These are phyloP conservation scores for Athene noctua DNA, from an alignment of 2,113 vertebrate species.

Conservation along the genomic window DNA sequence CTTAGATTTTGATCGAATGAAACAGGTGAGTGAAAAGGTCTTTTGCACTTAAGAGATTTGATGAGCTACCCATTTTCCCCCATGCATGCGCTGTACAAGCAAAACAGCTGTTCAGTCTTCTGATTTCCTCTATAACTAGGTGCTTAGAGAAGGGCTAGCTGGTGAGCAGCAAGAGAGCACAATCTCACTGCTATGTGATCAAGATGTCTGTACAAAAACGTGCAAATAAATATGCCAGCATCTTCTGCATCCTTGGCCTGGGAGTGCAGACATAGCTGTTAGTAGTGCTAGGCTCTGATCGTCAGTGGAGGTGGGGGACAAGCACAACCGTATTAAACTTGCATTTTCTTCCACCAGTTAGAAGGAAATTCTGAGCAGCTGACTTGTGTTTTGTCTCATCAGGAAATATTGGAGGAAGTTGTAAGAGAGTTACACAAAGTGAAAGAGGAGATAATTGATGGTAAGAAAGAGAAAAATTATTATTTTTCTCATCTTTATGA, in stretches of 20 bases:
- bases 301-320: constrained; percentile 18
- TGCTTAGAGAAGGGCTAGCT: constrained; percentile 36
- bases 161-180: background rate
- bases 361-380: constrained; percentile 63
- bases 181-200: background rate
- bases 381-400: constrained; percentile 66
- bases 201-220: background rate
- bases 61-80: constrained; percentile 59
- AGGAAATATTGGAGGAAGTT: constrained; percentile 99
- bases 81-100: constrained; percentile 52
- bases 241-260: background rate
- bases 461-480: constrained; percentile 79
- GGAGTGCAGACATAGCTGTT: background rate
- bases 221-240: background rate
- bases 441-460: constrained; percentile 98
- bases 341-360: constrained; percentile 50
- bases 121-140: constrained; percentile 27
- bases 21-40: constrained; percentile 81
- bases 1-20: constrained; percentile 97
- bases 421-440: constrained; percentile 97
- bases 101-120: constrained; percentile 32
- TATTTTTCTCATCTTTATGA: constrained; percentile 66
- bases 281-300: background rate
- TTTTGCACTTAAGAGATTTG: background rate
- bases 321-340: constrained; percentile 40